These are phyloP conservation scores for Venturia canescens DNA, from an alignment of 1,140 invertebrate genomes.

Conservation along the genomic window DNA sequence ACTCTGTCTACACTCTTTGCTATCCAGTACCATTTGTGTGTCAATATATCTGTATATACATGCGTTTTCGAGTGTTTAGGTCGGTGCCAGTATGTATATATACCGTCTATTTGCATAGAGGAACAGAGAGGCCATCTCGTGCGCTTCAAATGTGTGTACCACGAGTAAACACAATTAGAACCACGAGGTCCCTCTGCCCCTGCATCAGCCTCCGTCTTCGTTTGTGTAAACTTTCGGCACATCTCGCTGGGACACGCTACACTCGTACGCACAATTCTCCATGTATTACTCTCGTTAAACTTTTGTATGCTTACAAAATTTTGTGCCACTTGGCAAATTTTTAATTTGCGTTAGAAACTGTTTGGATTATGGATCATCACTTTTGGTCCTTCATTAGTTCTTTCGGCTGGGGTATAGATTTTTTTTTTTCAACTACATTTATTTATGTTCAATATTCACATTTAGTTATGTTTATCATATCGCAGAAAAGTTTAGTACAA, in stretches of 20 bases:
- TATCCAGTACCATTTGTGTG: background rate
- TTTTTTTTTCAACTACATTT: background rate
- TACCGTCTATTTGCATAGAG: constrained; percentile 6
- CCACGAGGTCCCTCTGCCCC: constrained; percentile 26
- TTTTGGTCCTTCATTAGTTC: background rate
- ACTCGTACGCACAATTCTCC: background rate
- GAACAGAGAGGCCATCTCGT: constrained; percentile 25
- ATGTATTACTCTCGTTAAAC: background rate
- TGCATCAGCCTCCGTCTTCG: background rate
- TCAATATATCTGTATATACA: background rate
- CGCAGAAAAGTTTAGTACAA: no score
- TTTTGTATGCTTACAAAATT: background rate
- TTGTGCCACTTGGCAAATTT: constrained; percentile 1
- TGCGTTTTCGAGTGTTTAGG: no score
- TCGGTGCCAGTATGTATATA: background rate
- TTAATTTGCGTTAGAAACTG: background rate
- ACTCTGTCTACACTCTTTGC: background rate
- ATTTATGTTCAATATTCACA: no score
- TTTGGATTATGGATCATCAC: background rate
- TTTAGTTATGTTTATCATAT: no score
- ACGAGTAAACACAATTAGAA: constrained; percentile 44
- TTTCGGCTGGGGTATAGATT: background rate
- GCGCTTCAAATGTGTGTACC: constrained; percentile 33
- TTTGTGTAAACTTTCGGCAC: constrained; percentile 21
- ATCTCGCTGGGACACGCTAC: background rate